These are phyloP conservation scores for Mellilla xanthometata DNA, from an alignment of 2,888 invertebrate genomes.

Conservation along the genomic window DNA sequence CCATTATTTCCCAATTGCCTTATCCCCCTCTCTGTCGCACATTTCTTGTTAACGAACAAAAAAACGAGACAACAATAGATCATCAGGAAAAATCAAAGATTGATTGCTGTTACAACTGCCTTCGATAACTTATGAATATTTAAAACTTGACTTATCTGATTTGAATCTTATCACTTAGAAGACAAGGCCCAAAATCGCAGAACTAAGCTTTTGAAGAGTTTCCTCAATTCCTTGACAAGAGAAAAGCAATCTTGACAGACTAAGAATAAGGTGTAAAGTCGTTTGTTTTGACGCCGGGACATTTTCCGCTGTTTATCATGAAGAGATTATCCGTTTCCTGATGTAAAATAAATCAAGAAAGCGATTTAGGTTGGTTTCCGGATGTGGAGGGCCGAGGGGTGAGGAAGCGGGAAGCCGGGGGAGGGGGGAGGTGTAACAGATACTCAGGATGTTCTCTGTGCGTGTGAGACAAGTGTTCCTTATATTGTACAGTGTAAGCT, in stretches of 20 bases:
- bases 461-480: slow-evolving; percentile 12
- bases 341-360: slow-evolving; percentile 33
- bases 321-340: slow-evolving; percentile 30
- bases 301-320: slow-evolving; percentile 31
- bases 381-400: not conserved
- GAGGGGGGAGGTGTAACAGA: slow-evolving; percentile 16
- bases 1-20: slow-evolving; percentile 39
- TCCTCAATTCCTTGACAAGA: not conserved
- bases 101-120: slow-evolving; percentile 49
- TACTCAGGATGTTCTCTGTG: slow-evolving; percentile 20
- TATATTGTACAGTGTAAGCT: not conserved
- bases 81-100: slow-evolving; percentile 46
- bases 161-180: slow-evolving; percentile 10
- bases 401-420: not conserved
- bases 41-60: slow-evolving; percentile 13
- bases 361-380: slow-evolving; percentile 30
- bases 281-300: slow-evolving; percentile 7
- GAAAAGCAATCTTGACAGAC: slow-evolving; percentile 6
- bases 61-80: slow-evolving; percentile 31
- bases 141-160: slow-evolving; percentile 24
- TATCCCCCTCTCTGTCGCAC: slow-evolving; percentile 27
- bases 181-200: slow-evolving; percentile 16
- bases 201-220: slow-evolving; percentile 2
- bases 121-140: slow-evolving; percentile 50
- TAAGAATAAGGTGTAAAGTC: slow-evolving; percentile 11